Conservation (phyloP, 2,797 vertebrate genomes). For the Sebastes vulpes region DNA sequence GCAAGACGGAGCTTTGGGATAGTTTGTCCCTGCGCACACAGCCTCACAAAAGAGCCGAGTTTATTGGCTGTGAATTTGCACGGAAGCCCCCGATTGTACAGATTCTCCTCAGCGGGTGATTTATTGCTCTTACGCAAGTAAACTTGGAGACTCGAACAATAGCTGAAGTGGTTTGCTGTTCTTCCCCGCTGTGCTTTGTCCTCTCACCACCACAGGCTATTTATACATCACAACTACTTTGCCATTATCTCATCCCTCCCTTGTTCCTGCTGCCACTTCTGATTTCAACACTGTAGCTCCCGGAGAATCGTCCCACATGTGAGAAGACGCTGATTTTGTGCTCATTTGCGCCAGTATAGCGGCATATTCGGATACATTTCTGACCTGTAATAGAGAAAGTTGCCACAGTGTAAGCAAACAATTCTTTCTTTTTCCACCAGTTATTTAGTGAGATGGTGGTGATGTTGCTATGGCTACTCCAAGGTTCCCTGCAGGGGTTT, state of each 20-base stretch:
- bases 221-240: constrained; percentile 71
- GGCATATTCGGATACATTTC: constrained; percentile 7
- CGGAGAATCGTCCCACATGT: constrained; percentile 8
- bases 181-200: constrained; percentile 58
- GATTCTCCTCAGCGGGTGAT: constrained; percentile 43
- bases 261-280: constrained; percentile 31
- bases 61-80: constrained; percentile 44
- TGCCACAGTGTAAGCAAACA: constrained; percentile 32
- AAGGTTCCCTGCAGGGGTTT: constrained; percentile 57
- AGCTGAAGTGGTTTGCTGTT: constrained; percentile 57
- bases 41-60: constrained; percentile 39
- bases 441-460: constrained; percentile 36
- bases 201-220: constrained; percentile 59
- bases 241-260: constrained; percentile 55
- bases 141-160: constrained; percentile 56
- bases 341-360: neutral
- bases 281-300: constrained; percentile 23
- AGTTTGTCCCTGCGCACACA: constrained; percentile 24
- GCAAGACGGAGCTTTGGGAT: constrained; percentile 49
- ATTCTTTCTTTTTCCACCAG: neutral
- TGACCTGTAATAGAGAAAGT: constrained; percentile 43
- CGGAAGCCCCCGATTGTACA: constrained; percentile 36
- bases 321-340: neutral
- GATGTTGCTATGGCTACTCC: constrained; percentile 74
- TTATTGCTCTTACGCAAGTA: constrained; percentile 52